Conservation (phyloP, 92 coral and sea anemone genomes). For the Desmophyllum pertusum region DNA sequence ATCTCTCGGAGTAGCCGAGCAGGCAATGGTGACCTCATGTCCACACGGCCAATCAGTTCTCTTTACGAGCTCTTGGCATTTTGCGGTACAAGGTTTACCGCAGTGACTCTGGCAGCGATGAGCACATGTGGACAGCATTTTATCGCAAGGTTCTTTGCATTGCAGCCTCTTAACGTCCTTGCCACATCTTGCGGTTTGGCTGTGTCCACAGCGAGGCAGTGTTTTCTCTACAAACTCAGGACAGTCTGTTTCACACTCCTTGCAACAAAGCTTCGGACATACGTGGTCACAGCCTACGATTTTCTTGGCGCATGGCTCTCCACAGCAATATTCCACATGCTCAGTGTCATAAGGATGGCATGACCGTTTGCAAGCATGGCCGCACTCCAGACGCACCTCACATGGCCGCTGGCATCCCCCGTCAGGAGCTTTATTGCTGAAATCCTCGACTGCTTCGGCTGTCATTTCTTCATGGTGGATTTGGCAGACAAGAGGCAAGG, state of each 20-base stretch:
- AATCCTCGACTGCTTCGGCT: slow-evolving; percentile 63
- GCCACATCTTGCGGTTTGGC: slow-evolving; percentile 49
- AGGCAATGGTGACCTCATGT: slow-evolving; percentile 47
- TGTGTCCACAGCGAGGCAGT: slow-evolving; percentile 57
- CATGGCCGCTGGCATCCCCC: slow-evolving; percentile 87
- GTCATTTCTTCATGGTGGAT: slow-evolving; percentile 56
- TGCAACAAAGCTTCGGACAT: slow-evolving; percentile 58
- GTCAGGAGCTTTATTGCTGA: slow-evolving; percentile 51
- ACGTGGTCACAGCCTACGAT: slow-evolving; percentile 63
- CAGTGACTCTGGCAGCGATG: slow-evolving; percentile 63
- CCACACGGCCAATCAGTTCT: slow-evolving; percentile 67
- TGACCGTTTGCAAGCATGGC: slow-evolving; percentile 68
- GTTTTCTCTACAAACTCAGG: slow-evolving; percentile 32
- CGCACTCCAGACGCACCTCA: slow-evolving; percentile 69
- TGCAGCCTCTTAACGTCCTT: background rate
- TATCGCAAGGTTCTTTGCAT: slow-evolving; percentile 68
- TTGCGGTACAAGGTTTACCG: slow-evolving; percentile 51
- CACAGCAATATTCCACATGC: slow-evolving; percentile 47
- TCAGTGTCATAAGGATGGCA: slow-evolving; percentile 76
- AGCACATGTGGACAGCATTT: slow-evolving; percentile 44
- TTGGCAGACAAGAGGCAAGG: slow-evolving; percentile 73
- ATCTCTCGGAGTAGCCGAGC: slow-evolving; percentile 39
- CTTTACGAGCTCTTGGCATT: slow-evolving; percentile 46
- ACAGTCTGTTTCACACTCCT: slow-evolving; percentile 62
- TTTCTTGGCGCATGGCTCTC: slow-evolving; percentile 49